phyloP scores from a whole-genome alignment of 2,113 vertebrate species.

The Maylandia zebra region DNA sequence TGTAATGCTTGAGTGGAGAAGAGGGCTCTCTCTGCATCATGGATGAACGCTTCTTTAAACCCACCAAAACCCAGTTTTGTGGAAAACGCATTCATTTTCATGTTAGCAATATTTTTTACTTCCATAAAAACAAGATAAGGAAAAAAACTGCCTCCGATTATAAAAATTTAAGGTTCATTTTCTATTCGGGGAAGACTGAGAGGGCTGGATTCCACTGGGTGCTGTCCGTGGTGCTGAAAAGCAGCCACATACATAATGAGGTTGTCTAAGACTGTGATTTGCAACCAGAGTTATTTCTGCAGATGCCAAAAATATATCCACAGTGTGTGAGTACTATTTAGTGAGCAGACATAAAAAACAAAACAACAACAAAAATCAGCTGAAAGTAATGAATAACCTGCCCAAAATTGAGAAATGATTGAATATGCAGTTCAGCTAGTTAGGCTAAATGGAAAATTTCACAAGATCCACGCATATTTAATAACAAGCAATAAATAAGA shows the following conservation, averaged over 20 bases:
- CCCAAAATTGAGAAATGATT: neutral
- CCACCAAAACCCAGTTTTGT: neutral
- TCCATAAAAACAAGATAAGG: neutral
- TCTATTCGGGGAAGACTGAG: neutral
- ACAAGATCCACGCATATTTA: neutral
- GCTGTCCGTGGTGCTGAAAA: constrained; percentile 26
- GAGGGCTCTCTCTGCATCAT: neutral
- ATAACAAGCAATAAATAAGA: neutral
- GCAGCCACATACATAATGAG: neutral
- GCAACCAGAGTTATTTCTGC: neutral
- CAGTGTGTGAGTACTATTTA: neutral
- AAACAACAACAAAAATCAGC: rapidly evolving
- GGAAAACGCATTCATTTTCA: neutral
- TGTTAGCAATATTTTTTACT: neutral
- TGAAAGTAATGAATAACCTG: neutral
- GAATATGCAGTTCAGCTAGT: neutral
- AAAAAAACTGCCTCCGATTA: neutral
- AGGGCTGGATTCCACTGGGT: neutral
- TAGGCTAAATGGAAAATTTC: neutral
- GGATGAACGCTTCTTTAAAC: neutral
- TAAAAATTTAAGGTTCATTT: neutral
- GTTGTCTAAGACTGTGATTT: neutral
- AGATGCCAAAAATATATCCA: neutral
- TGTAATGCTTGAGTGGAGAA: neutral
- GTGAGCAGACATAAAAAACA: neutral